Percentiles rank a stretch among this genome's conserved stretches.
phyloP scores from a whole-genome alignment of 2,113 vertebrate genomes.

The Heterotilapia buettikoferi region DNA sequence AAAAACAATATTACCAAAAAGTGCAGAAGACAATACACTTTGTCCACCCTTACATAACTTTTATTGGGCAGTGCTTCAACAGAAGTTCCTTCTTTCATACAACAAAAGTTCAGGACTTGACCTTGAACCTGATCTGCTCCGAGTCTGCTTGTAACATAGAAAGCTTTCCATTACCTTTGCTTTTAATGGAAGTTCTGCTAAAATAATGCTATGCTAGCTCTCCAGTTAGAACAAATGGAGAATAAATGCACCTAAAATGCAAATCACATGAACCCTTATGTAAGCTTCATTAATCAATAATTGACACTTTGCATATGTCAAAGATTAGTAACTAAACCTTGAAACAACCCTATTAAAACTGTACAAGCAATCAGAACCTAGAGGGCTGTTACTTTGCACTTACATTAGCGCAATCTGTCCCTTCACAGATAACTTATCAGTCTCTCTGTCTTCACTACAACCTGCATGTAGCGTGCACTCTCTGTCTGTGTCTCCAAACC shows the following conservation, averaged over 20 bases:
- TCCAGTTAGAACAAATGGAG: neutral
- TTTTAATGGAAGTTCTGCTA: neutral
- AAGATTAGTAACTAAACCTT: neutral
- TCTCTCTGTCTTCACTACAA: neutral
- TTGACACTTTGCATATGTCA: neutral
- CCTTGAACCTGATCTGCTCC: neutral
- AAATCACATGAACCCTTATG: neutral
- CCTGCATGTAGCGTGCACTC: neutral
- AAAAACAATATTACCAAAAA: accelerated
- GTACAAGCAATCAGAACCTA: neutral
- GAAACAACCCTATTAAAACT: neutral
- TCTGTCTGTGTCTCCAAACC: neutral
- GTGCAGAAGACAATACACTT: accelerated
- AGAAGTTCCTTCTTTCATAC: accelerated
- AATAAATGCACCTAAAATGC: neutral
- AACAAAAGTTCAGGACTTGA: neutral
- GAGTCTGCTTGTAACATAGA: neutral
- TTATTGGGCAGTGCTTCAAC: neutral
- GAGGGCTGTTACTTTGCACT: slow-evolving; percentile 26
- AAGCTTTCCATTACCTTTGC: neutral
- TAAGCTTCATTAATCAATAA: neutral
- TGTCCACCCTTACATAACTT: neutral
- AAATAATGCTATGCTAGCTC: neutral
- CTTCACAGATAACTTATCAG: slow-evolving; percentile 30
- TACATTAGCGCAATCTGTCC: neutral